A percentile compares a stretch with the other conserved stretches of the same genome.
These are phyloP conservation scores for Acanthurus lineatus DNA, from an alignment of 2,797 vertebrate species.

Conservation along the genomic window DNA sequence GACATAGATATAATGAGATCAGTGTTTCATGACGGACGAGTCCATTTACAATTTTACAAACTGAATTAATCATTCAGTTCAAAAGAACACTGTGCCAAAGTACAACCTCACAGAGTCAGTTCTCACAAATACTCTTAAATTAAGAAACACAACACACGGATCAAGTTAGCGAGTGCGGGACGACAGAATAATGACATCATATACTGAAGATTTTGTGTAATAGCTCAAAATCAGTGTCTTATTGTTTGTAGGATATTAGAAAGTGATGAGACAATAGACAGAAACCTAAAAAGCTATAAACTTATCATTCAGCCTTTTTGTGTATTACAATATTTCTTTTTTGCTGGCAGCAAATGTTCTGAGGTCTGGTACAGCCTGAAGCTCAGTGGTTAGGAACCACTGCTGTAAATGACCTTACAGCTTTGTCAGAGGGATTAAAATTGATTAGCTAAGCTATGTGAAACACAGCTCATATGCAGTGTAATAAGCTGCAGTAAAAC, in stretches of 20 bases:
- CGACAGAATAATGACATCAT: background rate
- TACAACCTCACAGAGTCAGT: background rate
- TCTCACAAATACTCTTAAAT: background rate
- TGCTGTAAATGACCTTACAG: constrained; percentile 62
- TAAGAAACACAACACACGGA: background rate
- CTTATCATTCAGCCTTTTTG: background rate
- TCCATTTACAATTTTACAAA: background rate
- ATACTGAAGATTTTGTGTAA: background rate
- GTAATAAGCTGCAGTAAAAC: constrained; percentile 61
- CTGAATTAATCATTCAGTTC: background rate
- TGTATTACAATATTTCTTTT: constrained; percentile 21
- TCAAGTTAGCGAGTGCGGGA: background rate
- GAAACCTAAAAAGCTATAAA: background rate
- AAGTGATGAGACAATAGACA: background rate
- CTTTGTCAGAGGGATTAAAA: constrained; percentile 77
- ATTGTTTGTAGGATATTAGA: background rate
- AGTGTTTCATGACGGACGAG: too few relatives aligned
- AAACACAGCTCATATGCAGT: constrained; percentile 59
- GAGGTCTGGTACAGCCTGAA: constrained; percentile 7
- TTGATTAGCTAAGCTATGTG: constrained; percentile 73
- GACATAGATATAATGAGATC: background rate
- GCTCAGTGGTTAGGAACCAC: constrained; percentile 24
- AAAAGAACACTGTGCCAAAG: background rate
- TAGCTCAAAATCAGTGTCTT: background rate
- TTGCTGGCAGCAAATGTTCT: background rate